Percentiles rank a stretch among this genome's conserved stretches.
These are phyloP conservation scores for Todiramphus saurophagus DNA, from an alignment of 2,113 vertebrate genomes.

Conservation along the genomic window DNA sequence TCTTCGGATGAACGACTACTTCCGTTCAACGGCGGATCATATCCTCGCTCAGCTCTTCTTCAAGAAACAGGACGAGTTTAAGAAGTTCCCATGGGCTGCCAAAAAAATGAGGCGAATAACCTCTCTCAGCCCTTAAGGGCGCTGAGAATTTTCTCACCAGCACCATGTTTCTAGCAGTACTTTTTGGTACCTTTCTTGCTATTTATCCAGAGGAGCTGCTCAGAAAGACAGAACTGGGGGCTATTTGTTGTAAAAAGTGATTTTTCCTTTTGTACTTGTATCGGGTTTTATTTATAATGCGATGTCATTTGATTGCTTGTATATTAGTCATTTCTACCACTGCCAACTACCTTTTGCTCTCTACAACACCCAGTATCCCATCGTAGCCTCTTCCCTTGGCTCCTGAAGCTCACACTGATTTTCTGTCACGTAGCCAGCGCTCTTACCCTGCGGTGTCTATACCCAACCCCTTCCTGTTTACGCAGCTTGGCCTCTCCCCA, in stretches of 20 bases:
- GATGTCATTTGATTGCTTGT: background rate
- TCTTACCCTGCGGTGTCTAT: background rate
- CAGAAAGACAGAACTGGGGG: background rate
- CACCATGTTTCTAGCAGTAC: background rate
- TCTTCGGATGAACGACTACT: constrained; percentile 70
- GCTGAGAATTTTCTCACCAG: background rate
- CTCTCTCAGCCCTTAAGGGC: background rate
- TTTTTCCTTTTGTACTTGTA: background rate
- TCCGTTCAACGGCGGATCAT: constrained; percentile 62
- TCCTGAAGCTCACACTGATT: background rate
- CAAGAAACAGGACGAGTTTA: constrained; percentile 72
- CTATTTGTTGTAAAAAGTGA: background rate
- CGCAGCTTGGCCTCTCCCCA: background rate
- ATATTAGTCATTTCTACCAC: background rate
- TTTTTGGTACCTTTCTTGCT: background rate
- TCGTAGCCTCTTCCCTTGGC: background rate
- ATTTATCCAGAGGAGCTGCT: background rate
- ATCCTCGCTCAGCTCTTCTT: constrained; percentile 75
- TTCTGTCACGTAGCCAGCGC: accelerated
- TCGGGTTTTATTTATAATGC: background rate
- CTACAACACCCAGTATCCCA: background rate
- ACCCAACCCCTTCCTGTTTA: background rate
- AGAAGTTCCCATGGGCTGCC: constrained; percentile 61
- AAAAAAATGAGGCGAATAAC: constrained; percentile 42
- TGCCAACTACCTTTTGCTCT: background rate